A percentile compares a stretch with the other conserved stretches of the same genome.
phyloP scores from a whole-genome alignment of 2,797 vertebrate genomes.

The Sorex maritimensis region DNA sequence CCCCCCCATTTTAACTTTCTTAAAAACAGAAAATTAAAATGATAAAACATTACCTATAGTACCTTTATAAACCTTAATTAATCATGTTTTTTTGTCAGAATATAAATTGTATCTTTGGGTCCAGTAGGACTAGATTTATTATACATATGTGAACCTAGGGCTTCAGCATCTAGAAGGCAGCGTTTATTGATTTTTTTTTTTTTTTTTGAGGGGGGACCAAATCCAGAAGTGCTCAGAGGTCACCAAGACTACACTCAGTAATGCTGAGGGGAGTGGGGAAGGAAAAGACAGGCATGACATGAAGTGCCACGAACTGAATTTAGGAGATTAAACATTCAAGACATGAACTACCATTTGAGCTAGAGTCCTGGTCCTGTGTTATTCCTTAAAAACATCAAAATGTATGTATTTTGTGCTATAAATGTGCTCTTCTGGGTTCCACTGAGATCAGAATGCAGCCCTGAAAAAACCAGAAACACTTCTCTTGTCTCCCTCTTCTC shows the following conservation, averaged over 20 bases:
- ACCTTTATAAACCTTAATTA: slow-evolving; percentile 14
- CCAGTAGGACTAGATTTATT: background rate
- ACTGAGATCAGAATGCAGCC: background rate
- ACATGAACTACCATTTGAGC: too few relatives aligned
- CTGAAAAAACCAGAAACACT: background rate
- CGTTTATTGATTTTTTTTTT: background rate
- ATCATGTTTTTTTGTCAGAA: slow-evolving; percentile 26
- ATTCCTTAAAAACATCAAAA: slow-evolving; percentile 16
- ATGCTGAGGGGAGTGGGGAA: too few relatives aligned
- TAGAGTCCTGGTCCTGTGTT: background rate
- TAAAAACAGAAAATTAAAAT: slow-evolving; percentile 50
- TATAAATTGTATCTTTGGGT: slow-evolving; percentile 39
- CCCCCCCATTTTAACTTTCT: slow-evolving; percentile 33
- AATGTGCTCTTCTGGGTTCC: background rate
- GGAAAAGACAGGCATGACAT: too few relatives aligned
- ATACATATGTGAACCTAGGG: slow-evolving; percentile 46
- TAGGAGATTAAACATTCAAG: too few relatives aligned
- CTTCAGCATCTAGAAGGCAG: background rate
- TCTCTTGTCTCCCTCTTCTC: background rate
- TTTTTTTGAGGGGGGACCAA: too few relatives aligned
- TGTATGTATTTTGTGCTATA: background rate
- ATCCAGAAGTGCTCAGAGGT: too few relatives aligned
- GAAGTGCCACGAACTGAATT: too few relatives aligned
- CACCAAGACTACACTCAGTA: too few relatives aligned
- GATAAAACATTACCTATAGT: background rate